phyloP scores from a whole-genome alignment of 2,113 vertebrate species.

The Bujurquina vittata region DNA sequence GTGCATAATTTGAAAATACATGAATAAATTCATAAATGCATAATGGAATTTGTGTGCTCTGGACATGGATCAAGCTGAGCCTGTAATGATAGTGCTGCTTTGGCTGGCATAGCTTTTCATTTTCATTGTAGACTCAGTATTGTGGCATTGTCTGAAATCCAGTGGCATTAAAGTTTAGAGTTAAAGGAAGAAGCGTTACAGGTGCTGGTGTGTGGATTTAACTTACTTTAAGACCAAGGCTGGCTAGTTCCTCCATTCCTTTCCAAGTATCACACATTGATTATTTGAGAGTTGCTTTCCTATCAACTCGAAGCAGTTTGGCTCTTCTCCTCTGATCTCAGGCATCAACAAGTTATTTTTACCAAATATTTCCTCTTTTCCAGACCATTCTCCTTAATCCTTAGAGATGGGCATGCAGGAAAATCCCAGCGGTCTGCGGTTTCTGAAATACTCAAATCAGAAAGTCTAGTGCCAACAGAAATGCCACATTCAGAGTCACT shows the following conservation, averaged over 20 bases:
- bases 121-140: not conserved
- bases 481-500: not conserved
- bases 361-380: not conserved
- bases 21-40: not conserved
- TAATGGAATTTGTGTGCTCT: not conserved
- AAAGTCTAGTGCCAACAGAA: not conserved
- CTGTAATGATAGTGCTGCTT: not conserved
- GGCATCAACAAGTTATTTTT: not conserved
- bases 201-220: not conserved
- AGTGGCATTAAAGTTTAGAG: not conserved
- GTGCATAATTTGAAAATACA: not conserved
- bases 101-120: not conserved
- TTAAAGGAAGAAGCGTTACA: not conserved
- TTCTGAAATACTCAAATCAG: not conserved
- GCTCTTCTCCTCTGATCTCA: not conserved
- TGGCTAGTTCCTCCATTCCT: not conserved
- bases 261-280: not conserved
- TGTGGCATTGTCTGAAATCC: not conserved
- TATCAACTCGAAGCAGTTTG: too few relatives aligned
- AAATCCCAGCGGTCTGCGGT: fast-evolving
- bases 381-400: not conserved
- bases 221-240: not conserved
- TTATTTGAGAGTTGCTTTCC: too few relatives aligned
- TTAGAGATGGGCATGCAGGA: not conserved
- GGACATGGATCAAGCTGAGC: not conserved